phyloP scores from a whole-genome alignment of 2,797 vertebrate species.

The Novumbra hubbsi region DNA sequence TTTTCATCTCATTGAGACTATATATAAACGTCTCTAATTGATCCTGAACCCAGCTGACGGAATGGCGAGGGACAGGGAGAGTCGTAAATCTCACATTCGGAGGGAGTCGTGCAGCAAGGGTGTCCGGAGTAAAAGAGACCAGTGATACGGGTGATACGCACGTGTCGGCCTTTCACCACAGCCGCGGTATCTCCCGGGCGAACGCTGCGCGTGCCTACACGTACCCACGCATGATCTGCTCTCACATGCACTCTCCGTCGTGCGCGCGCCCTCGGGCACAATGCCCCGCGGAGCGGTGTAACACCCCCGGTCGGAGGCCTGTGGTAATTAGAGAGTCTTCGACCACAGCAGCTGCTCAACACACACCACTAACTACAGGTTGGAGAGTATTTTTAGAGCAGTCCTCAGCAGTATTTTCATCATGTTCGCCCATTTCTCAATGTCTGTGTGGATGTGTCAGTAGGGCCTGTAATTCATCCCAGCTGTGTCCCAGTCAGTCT shows the following conservation, averaged over 20 bases:
- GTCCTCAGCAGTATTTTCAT: conserved; percentile 76
- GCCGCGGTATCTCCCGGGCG: neutral
- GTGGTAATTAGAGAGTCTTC: conserved; percentile 74
- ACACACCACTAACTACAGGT: conserved; percentile 80
- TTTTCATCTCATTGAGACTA: no score
- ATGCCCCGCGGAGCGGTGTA: conserved; percentile 44
- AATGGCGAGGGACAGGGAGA: neutral
- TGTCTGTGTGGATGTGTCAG: conserved; percentile 54
- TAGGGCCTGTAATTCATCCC: conserved; percentile 75
- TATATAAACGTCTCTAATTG: no score
- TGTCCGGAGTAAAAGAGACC: neutral
- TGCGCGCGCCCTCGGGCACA: neutral
- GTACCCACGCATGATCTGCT: neutral
- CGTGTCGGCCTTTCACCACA: neutral
- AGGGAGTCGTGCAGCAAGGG: neutral
- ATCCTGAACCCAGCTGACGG: no score
- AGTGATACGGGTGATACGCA: neutral
- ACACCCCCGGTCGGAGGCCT: conserved; percentile 39
- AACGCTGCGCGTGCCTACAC: neutral
- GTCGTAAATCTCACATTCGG: neutral
- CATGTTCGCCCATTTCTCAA: conserved; percentile 52
- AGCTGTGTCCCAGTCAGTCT: conserved; percentile 58
- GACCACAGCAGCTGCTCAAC: conserved; percentile 72
- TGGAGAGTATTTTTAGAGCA: conserved; percentile 76
- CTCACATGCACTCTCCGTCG: neutral